Evolutionary conservation across 2,113 vertebrate genomes (phyloP).

Genomic region (Indicator maculatus): DNA sequence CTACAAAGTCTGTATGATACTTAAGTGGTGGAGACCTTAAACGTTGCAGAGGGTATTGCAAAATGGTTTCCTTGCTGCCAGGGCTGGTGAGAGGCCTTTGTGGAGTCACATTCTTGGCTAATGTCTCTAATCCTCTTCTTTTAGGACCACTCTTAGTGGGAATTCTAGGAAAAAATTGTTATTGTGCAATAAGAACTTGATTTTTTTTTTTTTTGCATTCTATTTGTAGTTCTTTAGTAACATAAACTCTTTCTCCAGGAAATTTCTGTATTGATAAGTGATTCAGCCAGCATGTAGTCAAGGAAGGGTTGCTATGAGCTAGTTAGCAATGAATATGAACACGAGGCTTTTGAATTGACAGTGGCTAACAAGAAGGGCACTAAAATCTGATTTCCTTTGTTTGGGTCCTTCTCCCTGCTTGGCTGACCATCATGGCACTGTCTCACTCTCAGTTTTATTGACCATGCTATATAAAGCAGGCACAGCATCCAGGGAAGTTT

Average conservation of each 20-base stretch:
- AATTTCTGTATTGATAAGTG: neutral
- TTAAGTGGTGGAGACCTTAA: neutral
- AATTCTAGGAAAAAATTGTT: neutral
- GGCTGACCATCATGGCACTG: neutral
- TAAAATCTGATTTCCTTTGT: neutral
- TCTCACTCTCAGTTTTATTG: neutral
- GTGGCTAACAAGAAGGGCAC: neutral
- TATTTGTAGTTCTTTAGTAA: neutral
- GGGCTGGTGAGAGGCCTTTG: neutral
- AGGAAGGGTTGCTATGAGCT: neutral
- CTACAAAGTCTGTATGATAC: neutral
- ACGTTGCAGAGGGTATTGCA: neutral
- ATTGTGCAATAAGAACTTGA: neutral
- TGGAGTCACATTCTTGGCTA: neutral
- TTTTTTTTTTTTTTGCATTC: neutral
- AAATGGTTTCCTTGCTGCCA: neutral
- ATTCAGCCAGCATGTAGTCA: neutral
- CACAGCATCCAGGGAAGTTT: neutral
- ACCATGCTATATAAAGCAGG: neutral
- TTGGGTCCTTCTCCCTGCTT: neutral
- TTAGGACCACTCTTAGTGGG: neutral
- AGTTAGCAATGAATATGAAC: neutral
- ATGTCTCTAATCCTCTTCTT: neutral
- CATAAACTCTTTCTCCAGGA: neutral
- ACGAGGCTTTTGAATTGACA: neutral